These are phyloP conservation scores for Drosophila histrio DNA, from an alignment of 2,888 invertebrate species.

Conservation along the genomic window DNA sequence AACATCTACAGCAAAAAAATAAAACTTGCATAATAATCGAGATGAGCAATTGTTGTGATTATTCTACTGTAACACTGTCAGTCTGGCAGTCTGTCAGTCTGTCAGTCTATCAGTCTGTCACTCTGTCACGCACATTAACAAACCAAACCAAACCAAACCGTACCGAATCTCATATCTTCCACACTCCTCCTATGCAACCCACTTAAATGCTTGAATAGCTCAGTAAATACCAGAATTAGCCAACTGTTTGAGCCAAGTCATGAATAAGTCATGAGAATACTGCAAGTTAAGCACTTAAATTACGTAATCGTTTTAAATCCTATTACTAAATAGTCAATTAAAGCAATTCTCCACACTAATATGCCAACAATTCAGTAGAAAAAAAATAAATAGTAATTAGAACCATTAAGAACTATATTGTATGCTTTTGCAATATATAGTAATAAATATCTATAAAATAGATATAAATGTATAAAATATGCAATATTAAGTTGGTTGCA, in stretches of 20 bases:
- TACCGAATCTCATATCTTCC: constrained; percentile 13
- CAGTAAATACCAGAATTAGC: constrained; percentile 43
- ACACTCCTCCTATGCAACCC: constrained; percentile 1
- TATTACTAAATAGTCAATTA: constrained; percentile 23
- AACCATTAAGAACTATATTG: neutral
- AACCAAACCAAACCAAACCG: constrained; percentile 11
- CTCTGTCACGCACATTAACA: constrained; percentile 32
- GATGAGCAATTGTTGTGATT: constrained; percentile 68
- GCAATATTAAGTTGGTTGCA: neutral
- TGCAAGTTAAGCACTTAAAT: constrained; percentile 21
- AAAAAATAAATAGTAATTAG: neutral
- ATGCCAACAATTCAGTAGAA: neutral
- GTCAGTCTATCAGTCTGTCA: constrained; percentile 4
- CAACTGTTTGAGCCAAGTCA: constrained; percentile 17
- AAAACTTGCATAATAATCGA: constrained; percentile 53
- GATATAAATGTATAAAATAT: too few species aligned
- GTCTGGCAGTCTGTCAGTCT: neutral
- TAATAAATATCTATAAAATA: neutral
- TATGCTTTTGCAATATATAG: neutral
- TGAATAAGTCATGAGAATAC: constrained; percentile 50
- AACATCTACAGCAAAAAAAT: neutral
- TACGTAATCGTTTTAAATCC: constrained; percentile 21
- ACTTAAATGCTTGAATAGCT: constrained; percentile 19
- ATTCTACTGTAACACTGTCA: constrained; percentile 27
- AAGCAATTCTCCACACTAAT: constrained; percentile 14